Percentiles rank a stretch among this genome's conserved stretches.
Evolutionary conservation across 2,113 vertebrate species (phyloP).

Genomic region (Ictalurus furcatus): DNA sequence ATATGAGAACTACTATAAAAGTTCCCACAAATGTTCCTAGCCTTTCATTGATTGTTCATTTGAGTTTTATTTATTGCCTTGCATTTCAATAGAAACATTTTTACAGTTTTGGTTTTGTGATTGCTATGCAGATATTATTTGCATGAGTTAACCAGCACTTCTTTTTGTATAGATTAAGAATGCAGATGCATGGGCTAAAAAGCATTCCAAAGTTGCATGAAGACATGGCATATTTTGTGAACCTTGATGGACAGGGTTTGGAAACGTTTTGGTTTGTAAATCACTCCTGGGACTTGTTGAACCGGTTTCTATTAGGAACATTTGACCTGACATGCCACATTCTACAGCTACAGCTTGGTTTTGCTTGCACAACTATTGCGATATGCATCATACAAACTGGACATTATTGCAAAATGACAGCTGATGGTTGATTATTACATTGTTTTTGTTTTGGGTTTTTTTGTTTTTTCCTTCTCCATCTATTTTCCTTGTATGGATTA

Average conservation of each 20-base stretch:
- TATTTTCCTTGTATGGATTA: neutral
- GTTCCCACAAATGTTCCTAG: neutral
- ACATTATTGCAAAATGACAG: neutral
- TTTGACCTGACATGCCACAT: neutral
- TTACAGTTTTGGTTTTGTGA: neutral
- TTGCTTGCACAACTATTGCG: neutral
- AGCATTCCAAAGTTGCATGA: slow-evolving; percentile 25
- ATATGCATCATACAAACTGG: neutral
- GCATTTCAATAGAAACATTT: neutral
- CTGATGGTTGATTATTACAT: neutral
- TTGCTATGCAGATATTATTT: slow-evolving; percentile 1
- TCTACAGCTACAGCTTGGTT: neutral
- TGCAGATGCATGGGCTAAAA: slow-evolving; percentile 33
- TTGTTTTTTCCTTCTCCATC: neutral
- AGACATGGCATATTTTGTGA: neutral
- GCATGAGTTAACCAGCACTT: neutral
- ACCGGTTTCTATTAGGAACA: slow-evolving; percentile 34
- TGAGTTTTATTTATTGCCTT: neutral
- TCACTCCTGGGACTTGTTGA: slow-evolving; percentile 22
- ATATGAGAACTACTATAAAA: neutral
- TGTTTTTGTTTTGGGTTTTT: neutral
- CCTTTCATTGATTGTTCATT: neutral
- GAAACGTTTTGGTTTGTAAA: slow-evolving; percentile 35
- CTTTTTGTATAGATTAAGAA: slow-evolving; percentile 26
- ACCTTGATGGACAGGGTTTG: neutral